Evolutionary conservation across 1,140 invertebrate genomes (phyloP).

Genomic region (Stenopsyche tienmushanensis): DNA sequence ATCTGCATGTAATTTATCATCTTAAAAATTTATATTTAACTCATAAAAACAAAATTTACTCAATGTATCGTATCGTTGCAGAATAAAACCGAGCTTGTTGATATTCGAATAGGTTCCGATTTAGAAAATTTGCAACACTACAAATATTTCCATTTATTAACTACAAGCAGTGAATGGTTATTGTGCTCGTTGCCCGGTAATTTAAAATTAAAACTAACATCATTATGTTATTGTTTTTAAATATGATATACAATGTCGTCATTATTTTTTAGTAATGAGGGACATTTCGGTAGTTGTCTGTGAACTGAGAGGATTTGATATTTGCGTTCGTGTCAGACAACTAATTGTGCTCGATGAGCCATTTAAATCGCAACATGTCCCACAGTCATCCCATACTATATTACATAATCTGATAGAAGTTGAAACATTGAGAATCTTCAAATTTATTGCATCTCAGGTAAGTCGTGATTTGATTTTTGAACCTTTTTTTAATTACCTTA

Average conservation of each 20-base stretch:
- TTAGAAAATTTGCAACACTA: constrained; percentile 79
- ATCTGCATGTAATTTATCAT: constrained; percentile 68
- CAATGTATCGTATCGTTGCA: constrained; percentile 56
- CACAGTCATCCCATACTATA: constrained; percentile 55
- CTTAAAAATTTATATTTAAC: no score
- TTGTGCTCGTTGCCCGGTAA: constrained; percentile 75
- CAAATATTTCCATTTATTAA: constrained; percentile 79
- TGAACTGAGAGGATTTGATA: constrained; percentile 89
- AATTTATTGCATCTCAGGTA: constrained; percentile 90
- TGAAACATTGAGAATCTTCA: constrained; percentile 90
- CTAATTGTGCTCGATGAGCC: constrained; percentile 52
- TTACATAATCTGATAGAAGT: constrained; percentile 86
- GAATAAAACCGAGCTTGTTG: constrained; percentile 86
- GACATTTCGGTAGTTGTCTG: constrained; percentile 63
- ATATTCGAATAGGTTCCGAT: constrained; percentile 78
- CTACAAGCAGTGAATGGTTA: constrained; percentile 79
- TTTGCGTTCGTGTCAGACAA: constrained; percentile 85
- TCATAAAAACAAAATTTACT: no score
- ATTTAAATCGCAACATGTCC: constrained; percentile 22
- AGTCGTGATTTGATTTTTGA: constrained; percentile 23
- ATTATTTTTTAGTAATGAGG: constrained; percentile 48
- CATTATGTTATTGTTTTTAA: neutral
- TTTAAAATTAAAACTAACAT: neutral
- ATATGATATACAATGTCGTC: constrained; percentile 16
- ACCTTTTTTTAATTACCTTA: no score